Conservation (phyloP, 2,797 vertebrate genomes). For the Varecia variegata region DNA sequence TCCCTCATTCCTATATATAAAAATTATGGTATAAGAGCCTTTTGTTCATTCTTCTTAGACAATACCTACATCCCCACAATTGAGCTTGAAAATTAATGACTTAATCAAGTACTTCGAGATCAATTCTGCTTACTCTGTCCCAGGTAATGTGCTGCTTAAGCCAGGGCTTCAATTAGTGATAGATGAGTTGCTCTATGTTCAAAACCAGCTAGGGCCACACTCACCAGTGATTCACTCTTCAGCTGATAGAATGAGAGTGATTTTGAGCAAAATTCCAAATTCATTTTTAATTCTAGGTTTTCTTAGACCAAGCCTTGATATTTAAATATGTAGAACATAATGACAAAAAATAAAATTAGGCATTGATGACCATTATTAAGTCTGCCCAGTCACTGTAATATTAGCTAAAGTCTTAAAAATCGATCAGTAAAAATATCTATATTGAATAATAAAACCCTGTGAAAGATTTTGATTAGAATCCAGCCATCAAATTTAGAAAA, state of each 20-base stretch:
- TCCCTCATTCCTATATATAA: background rate
- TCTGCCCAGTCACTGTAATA: background rate
- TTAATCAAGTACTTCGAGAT: background rate
- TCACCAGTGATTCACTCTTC: background rate
- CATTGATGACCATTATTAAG: background rate
- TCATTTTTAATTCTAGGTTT: background rate
- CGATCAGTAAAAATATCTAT: background rate
- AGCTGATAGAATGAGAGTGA: background rate
- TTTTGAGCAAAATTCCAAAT: background rate
- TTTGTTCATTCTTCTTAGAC: background rate
- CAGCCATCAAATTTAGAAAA: background rate
- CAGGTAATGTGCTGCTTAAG: background rate
- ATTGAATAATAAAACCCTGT: background rate
- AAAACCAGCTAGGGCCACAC: background rate
- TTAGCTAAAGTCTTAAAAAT: background rate
- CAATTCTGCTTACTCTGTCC: background rate
- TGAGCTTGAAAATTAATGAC: background rate
- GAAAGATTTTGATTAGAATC: constrained; percentile 17
- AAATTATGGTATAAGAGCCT: background rate
- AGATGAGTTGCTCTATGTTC: background rate
- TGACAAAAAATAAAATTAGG: background rate
- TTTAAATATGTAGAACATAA: background rate
- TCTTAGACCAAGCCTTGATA: background rate
- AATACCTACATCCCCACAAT: background rate
- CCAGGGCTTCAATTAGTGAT: background rate